phyloP scores from a whole-genome alignment of 2,888 invertebrate species.

The Ophion costatus region DNA sequence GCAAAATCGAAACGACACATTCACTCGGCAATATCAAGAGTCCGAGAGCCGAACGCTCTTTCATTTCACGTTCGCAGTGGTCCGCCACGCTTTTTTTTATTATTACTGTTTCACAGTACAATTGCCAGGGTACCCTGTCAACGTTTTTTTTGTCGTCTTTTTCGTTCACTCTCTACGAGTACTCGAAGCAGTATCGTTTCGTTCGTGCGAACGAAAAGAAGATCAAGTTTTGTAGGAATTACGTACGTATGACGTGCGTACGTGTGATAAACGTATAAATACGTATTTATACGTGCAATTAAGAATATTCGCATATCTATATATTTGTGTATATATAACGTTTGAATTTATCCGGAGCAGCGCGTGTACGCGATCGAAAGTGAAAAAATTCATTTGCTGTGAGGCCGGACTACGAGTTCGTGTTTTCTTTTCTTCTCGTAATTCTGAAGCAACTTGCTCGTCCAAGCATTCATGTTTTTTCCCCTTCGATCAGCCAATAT shows the following conservation, averaged over 20 bases:
- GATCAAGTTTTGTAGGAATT: slow-evolving; percentile 42
- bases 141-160: slow-evolving; percentile 30
- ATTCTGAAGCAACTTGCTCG: slow-evolving; percentile 47
- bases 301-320: slow-evolving; percentile 41
- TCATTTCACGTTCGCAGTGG: slow-evolving; percentile 46
- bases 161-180: slow-evolving; percentile 37
- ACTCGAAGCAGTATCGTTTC: slow-evolving; percentile 29
- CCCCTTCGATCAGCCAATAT: slow-evolving; percentile 23
- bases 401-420: slow-evolving; percentile 61
- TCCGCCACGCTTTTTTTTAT: slow-evolving; percentile 40
- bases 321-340: slow-evolving; percentile 35
- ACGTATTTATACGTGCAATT: slow-evolving; percentile 46
- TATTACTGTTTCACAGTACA: slow-evolving; percentile 62
- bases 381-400: slow-evolving; percentile 59
- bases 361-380: slow-evolving; percentile 33
- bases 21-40: slow-evolving; percentile 28
- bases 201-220: slow-evolving; percentile 21
- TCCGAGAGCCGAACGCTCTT: slow-evolving; percentile 19
- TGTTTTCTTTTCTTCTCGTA: slow-evolving; percentile 41
- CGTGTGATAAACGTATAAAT: slow-evolving; percentile 48
- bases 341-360: slow-evolving; percentile 34
- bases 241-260: slow-evolving; percentile 53
- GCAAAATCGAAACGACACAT: slow-evolving; percentile 18
- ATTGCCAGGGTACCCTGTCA: slow-evolving; percentile 64
- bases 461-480: slow-evolving; percentile 43